Evolutionary conservation across 2,797 vertebrate species (phyloP), one percentile per base, ranked within the genome.

Genomic region (Cercopithecus mitis): DNA sequence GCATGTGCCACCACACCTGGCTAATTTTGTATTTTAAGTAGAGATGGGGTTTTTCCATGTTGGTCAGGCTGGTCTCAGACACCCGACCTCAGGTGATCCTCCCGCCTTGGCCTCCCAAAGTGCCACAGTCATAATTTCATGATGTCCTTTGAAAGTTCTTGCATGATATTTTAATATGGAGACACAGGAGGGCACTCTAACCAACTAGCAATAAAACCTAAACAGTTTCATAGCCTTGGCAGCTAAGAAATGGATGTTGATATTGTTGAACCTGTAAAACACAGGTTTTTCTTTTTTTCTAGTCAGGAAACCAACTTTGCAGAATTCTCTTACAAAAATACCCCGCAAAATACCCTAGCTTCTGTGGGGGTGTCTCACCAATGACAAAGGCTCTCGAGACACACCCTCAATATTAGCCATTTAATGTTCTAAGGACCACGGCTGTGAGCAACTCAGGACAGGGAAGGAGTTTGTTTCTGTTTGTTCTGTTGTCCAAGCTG

Each of bases 171-270:
- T 96, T 85, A 90, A 90, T 30, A 36, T 6, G 76, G 80, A 92
- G 90, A 97, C 96, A 97, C 88, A 94, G 88, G 97, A 77, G 95
- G 97, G 95, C 94, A 72, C 96, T 97, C 85, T 95, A 97, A 97
- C 33, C 70, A 94, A 88, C n/a, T 13, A 93, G 50, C 64, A 91
- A 58, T 39, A 61, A 47, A 67, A 92, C 5, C 1, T 80, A 39
- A 64, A 67, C 30, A 61, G 17, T 30, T 96, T 94, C 43, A 50
- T 15, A 75, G 25, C 11, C 12, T 47, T 72, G 58, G 41, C 43
- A 50, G 14, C 88, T 82, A 77, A 87, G 93, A 72, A 61, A 61
- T 1, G 24, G 10, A 11, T 39, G 30, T 27, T 75, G 52, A 82
- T 39, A 39, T 39, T 39, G 39, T 39, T 39, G 39, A 39, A 39